Evolutionary conservation across 1,140 invertebrate species (phyloP), one percentile per base, ranked within the genome.

Genomic region (Pristionchus pacificus): DNA sequence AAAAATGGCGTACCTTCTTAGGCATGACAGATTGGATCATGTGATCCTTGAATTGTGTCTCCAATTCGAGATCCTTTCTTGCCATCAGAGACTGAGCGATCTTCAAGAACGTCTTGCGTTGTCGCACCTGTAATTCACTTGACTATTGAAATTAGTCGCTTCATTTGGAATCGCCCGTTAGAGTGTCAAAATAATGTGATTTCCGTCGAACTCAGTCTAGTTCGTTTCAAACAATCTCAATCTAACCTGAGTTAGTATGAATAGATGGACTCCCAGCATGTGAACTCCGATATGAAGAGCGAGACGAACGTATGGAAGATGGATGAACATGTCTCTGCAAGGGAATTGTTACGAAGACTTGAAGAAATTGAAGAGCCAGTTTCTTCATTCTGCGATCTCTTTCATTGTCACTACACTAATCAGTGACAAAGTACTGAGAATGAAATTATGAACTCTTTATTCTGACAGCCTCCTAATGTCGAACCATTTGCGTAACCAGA

Each of bases 21-120:
- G 93, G 93, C 93, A 96, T 97, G 30, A 97, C 91, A 2, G 92
- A 95, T 82, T 93, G 91, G 80, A 97, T 96, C 93, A 96, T 96
- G 84, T 95, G 93, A 81, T 96, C 93, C 83, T 95, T 96, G 2
- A 96, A 86, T 77, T 92, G 90, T 77, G 94, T 95, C 82, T 97
- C 94, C 86, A 92, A 89, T 84, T 95, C 91, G 32, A 97, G 85
- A 79, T 96, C 92, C 60, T 90, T 88, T 28, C 92, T 86, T 0
- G 94, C 93, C 66, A 93, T 84, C 19, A 93, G 83, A 71, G 93
- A 94, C 83, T 96, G 93, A 0, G 93, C 93, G 60, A 97, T 92
- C 87, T 95, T 95, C 90, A 95, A 93, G 86, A 97, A 97, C 3
- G 93, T 96, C 67, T 93, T 93, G 25, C 93, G 88, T 89, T 93